Base-by-base conservation (phyloP, 2,888 invertebrate species). In the Agrochola lota region DNA sequence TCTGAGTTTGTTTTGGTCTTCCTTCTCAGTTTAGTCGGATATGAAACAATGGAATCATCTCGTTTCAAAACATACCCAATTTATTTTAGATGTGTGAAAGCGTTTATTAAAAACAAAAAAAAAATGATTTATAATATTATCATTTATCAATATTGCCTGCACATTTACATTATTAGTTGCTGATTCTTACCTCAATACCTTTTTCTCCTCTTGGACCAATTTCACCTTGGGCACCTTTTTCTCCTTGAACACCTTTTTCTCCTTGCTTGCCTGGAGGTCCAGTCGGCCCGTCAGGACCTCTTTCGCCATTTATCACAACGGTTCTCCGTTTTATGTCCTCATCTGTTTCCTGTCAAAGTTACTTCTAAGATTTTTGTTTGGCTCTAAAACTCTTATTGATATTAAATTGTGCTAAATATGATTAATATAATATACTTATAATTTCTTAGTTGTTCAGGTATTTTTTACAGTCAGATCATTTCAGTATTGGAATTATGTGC, bases 191-290 rank as follows among this genome's bases (percentile, higher is more conserved):
- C 79, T 95, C 97, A 84, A 93, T 93, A 52, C 98, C 98, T 71
- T 93, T 94, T 35, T 74, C 63, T 35, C 82, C 82, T 6, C 11
- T 64, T 0, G 83, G 81, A 2, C 98, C 98, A 78, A 63, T 92
- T 71, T 82, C 69, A 5, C 82, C 82, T 62, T 69, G 35, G 40
- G 96, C 94, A 77, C 98, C 98, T 84, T 93, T 90, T 0, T 93
- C 85, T 43, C 98, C 98, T 84, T 93, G 93, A 46, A 91, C 88
- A 43, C 98, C 98, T 75, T 94, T 94, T 0, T 86, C 84, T 0
- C 98, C 98, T 79, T 95, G 92, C 0, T 81, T 77, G 26, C 98
- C 98, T 7, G 87, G 89, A 40, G 91, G 92, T 30, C 95, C 95
- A 40, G 87, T 72, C 0, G 92, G 93, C 2, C 95, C 95, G 0